Evolutionary conservation across 2,888 invertebrate species (phyloP), one percentile per base, ranked within the genome.

Genomic region (Ommatoiulus sabulosus): DNA sequence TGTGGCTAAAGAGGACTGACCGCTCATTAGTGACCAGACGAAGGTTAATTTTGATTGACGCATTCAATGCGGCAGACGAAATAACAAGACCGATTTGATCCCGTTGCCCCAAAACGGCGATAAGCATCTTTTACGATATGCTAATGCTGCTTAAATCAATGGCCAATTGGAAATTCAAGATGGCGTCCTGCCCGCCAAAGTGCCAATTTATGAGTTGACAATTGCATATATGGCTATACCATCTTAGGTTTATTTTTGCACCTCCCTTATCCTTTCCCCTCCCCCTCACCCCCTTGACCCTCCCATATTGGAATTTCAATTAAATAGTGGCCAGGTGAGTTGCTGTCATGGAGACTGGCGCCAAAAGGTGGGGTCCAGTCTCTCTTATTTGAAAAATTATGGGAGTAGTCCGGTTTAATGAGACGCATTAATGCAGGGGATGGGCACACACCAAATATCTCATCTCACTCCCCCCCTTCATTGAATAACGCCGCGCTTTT

Each of bases 221-320:
- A 12, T 46, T 46, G 63, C 63, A 63, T 17, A 63, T 63, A n/a
- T 52, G 63, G 63, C n/a, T 46, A 8, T 46, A 12, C 12, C 12
- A 46, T 12, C 46, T 10, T 46, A 17, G n/a, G 63, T 63, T 63
- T 63, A 17, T 5, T 20, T 52, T 35, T 63, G n/a, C n/a, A 63
- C 63, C 35, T 35, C 35, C 4, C 63, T 63, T 5, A n/a, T n/a
- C 7, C 46, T 3, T 63, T 15, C 52, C 63, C 63, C 57, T 57
- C 57, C 57, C 57, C 46, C 17, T 57, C 17, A 57, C 57, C 63
- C 63, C 63, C 63, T n/a, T 17, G 63, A 63, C 63, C 63, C 63
- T 63, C 63, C 63, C 63, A 63, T 63, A 63, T 63, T 63, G 63
- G n/a, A 63, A 63, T 63, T 63, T 63, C 63, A 63, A 63, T 63